These are phyloP conservation scores for Dryoscopus gambensis DNA, from an alignment of 2,113 vertebrate genomes.

Conservation along the genomic window DNA sequence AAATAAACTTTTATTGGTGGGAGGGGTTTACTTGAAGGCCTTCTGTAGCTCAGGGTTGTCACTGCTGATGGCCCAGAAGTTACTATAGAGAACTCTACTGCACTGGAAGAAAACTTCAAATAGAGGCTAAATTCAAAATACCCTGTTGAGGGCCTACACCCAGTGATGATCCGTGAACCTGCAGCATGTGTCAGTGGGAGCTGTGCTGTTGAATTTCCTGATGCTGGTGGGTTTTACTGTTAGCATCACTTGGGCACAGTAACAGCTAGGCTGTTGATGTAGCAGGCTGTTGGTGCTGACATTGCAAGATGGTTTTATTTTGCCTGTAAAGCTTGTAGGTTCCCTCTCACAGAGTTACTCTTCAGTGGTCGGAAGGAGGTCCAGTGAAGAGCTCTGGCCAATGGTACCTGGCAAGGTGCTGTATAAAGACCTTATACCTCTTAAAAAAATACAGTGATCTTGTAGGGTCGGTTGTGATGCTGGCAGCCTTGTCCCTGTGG, in stretches of 20 bases:
- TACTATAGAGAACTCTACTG: neutral
- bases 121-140: neutral
- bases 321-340: neutral
- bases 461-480: accelerated
- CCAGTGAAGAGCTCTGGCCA: neutral
- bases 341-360: neutral
- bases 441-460: neutral
- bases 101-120: neutral
- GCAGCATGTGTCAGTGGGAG: neutral
- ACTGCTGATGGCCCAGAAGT: neutral
- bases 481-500: neutral
- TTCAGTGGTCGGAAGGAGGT: neutral
- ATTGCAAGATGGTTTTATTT: neutral
- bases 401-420: neutral
- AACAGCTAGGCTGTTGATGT: neutral
- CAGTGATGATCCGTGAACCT: neutral
- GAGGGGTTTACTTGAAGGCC: neutral
- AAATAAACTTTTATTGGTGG: neutral
- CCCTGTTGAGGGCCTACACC: neutral
- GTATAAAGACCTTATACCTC: neutral
- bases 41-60: neutral
- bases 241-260: neutral
- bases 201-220: neutral
- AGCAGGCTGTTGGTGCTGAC: neutral
- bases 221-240: neutral